phyloP scores from a whole-genome alignment of 1,140 invertebrate genomes.

The Ceratitis capitata region DNA sequence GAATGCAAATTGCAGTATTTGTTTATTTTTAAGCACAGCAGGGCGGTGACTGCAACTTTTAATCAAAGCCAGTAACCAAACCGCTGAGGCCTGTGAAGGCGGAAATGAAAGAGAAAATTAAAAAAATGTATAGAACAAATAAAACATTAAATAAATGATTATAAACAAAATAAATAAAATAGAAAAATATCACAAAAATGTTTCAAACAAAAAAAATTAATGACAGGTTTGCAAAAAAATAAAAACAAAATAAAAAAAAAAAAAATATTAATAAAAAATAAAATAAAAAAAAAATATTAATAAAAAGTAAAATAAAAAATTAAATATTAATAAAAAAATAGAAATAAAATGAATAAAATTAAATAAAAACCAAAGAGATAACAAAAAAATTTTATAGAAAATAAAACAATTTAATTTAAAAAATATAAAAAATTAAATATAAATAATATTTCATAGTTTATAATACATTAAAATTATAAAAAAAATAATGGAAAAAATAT shows the following conservation, averaged over 20 bases:
- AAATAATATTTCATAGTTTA: too few relatives aligned
- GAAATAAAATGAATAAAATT: background rate
- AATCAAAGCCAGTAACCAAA: slow-evolving; percentile 86
- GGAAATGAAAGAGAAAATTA: too few relatives aligned
- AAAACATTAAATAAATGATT: too few relatives aligned
- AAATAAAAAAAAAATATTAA: background rate
- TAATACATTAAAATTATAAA: too few relatives aligned
- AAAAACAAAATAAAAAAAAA: background rate
- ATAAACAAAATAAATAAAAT: background rate
- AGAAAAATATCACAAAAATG: too few relatives aligned
- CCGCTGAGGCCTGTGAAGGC: slow-evolving; percentile 47
- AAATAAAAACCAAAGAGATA: background rate
- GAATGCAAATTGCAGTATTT: slow-evolving; percentile 82
- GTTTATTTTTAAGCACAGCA: slow-evolving; percentile 74
- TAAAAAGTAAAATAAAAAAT: slow-evolving; percentile 55
- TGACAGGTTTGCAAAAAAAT: background rate
- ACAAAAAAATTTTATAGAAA: too few relatives aligned
- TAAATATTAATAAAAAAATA: background rate
- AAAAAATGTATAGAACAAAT: too few relatives aligned
- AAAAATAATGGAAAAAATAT: too few relatives aligned
- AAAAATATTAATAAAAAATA: background rate
- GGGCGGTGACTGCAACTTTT: slow-evolving; percentile 79
- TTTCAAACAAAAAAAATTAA: background rate
- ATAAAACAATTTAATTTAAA: too few relatives aligned
- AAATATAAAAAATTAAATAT: too few relatives aligned